Base-by-base conservation (phyloP, 2,888 invertebrate genomes). In the Phortica magna region DNA sequence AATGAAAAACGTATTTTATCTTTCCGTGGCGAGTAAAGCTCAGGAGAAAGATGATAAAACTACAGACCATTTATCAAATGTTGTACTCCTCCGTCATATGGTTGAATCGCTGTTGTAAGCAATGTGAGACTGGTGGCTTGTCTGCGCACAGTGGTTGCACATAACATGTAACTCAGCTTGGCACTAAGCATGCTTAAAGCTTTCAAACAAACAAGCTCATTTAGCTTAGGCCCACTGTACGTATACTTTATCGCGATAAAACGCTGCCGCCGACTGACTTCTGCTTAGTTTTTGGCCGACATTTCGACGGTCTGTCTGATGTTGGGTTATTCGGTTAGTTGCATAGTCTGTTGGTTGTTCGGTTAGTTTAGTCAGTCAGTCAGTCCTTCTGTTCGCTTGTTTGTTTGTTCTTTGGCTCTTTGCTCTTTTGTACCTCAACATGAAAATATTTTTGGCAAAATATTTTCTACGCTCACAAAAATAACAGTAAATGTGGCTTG, bases 1-100 rank as follows among this genome's bases (percentile, higher is more conserved):
- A 85, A 86, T 85, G 88, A 85, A 85, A 85, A 85, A 88, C 85
- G 87, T 88, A 85, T 85, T 85, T 85, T 85, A 88, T 85, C 87
- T 85, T 85, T 85, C 87, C 81, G 82, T 80, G 77, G 77, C 76
- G 74, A 64, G 74, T 74, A 79, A 81, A 82, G 85, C 85, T 88
- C 85, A 85, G 83, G 81, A 88, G 87, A 85, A 84, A 88, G 87
- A 85, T 85, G 88, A 88, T 85, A 85, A 88, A 85, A 85, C 88
- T 86, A 83, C 83, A 79, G 83, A 82, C 82, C 88, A 85, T 85
- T 85, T 85, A 85, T 85, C 88, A 85, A 88, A 88, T 31, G 48
- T 17, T 53, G 55, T 42, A 55, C 53, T 55, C 5, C 31, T 31
- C 22, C 53, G 53, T 71, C 70, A 71, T 48, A 71, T 55, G 39